Percentiles rank a stretch among this genome's conserved stretches.
Evolutionary conservation across 2,113 vertebrate genomes (phyloP).

Genomic region (Tonatia bakeri): DNA sequence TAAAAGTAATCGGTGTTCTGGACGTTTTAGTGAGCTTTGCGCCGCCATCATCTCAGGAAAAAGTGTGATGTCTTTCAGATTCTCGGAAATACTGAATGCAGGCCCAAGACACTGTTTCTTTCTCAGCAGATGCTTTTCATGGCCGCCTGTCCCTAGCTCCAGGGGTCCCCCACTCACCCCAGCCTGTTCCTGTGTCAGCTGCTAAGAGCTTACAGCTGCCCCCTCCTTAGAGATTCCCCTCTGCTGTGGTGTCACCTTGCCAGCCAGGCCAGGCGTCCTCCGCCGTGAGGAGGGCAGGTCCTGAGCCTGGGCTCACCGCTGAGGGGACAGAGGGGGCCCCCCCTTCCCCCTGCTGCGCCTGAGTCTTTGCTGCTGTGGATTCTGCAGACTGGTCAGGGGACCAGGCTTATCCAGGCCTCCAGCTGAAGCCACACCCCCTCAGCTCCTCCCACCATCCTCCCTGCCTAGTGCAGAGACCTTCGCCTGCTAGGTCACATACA

Average conservation of each 20-base stretch:
- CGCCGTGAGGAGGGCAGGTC: neutral
- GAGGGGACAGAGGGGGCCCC: neutral
- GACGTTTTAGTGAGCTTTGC: neutral
- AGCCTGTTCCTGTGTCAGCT: neutral
- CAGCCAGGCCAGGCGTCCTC: neutral
- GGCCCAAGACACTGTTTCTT: too few species aligned
- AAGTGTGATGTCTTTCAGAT: neutral
- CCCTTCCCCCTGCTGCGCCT: neutral
- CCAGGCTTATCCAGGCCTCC: neutral
- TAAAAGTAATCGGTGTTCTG: rapidly evolving
- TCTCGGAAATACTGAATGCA: neutral
- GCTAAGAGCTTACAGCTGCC: neutral
- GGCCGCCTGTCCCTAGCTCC: neutral
- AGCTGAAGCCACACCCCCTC: rapidly evolving
- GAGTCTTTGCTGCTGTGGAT: too few species aligned
- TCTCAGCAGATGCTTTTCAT: neutral
- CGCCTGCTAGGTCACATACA: rapidly evolving
- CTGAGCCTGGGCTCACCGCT: rapidly evolving
- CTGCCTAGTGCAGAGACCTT: too few species aligned
- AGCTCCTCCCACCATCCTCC: too few species aligned
- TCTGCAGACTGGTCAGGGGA: neutral
- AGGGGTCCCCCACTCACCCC: rapidly evolving
- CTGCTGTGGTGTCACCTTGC: neutral
- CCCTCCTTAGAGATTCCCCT: neutral
- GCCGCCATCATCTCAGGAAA: rapidly evolving